Conservation (phyloP, 2,888 invertebrate species). For the Sturmia bella region DNA sequence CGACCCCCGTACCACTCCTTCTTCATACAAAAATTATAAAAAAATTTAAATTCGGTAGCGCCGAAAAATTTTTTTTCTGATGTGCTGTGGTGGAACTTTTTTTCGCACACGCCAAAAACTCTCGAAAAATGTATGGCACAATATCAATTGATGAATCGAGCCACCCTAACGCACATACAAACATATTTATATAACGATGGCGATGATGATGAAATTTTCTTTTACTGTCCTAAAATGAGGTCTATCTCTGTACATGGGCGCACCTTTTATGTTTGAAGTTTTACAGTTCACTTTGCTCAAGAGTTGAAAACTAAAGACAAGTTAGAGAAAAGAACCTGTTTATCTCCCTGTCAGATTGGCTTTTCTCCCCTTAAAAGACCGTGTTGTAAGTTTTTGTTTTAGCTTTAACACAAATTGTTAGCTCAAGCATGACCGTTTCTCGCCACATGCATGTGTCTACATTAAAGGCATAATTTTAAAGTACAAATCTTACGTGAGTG, state of each 20-base stretch:
- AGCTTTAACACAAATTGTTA: conserved; percentile 54
- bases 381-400: conserved; percentile 16
- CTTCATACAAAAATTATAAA: too few species aligned
- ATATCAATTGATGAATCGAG: too few species aligned
- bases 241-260: conserved; percentile 41
- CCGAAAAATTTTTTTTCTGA: too few species aligned
- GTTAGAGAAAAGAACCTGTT: conserved; percentile 48
- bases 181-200: background rate
- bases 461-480: conserved; percentile 40
- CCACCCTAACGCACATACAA: background rate
- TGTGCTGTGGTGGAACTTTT: too few species aligned
- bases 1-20: too few species aligned
- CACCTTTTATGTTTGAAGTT: conserved; percentile 51
- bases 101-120: too few species aligned
- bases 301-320: conserved; percentile 7
- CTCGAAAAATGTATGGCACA: too few species aligned
- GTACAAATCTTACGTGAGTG: conserved; percentile 28
- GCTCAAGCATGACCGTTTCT: conserved; percentile 45
- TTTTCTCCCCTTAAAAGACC: conserved; percentile 2
- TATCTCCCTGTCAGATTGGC: conserved; percentile 19
- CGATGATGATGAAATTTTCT: conserved; percentile 60
- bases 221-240: conserved; percentile 60
- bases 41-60: too few species aligned
- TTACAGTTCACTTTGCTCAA: conserved; percentile 44
- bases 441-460: conserved; percentile 27